phyloP scores from a whole-genome alignment of 2,797 vertebrate species.

The Sparus aurata region DNA sequence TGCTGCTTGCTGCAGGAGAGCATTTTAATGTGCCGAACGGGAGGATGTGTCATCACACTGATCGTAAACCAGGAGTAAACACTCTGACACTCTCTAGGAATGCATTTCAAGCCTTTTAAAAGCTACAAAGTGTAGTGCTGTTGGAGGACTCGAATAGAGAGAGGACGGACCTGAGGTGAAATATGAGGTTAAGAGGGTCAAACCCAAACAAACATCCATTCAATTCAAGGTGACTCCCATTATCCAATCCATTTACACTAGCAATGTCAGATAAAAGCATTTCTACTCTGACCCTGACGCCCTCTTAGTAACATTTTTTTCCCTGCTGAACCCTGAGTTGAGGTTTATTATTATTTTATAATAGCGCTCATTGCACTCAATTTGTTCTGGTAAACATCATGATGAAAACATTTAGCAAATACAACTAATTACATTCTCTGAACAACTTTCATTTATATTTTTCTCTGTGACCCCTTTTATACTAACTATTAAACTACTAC shows the following conservation, averaged over 20 bases:
- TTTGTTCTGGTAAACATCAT: not conserved
- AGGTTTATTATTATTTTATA: not conserved
- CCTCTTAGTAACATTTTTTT: not conserved
- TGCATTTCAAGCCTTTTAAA: not conserved
- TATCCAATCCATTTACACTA: not conserved
- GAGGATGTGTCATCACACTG: not conserved
- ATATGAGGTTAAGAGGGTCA: not conserved
- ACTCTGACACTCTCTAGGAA: not conserved
- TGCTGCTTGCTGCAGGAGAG: no score
- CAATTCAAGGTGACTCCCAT: slow-evolving; percentile 5
- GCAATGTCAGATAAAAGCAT: not conserved
- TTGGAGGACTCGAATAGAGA: not conserved
- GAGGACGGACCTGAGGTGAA: not conserved
- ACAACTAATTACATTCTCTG: not conserved
- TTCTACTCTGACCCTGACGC: not conserved
- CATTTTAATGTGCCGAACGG: not conserved
- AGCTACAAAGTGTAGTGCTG: not conserved
- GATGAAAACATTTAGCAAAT: not conserved
- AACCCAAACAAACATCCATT: slow-evolving; percentile 7
- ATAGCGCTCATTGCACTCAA: not conserved
- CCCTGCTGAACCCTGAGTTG: not conserved
- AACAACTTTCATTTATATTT: not conserved
- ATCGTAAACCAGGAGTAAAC: not conserved
- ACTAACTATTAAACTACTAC: no score
- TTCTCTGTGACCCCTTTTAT: not conserved